Conservation (phyloP, 2,113 vertebrate species). For the Mionectes macconnelli region DNA sequence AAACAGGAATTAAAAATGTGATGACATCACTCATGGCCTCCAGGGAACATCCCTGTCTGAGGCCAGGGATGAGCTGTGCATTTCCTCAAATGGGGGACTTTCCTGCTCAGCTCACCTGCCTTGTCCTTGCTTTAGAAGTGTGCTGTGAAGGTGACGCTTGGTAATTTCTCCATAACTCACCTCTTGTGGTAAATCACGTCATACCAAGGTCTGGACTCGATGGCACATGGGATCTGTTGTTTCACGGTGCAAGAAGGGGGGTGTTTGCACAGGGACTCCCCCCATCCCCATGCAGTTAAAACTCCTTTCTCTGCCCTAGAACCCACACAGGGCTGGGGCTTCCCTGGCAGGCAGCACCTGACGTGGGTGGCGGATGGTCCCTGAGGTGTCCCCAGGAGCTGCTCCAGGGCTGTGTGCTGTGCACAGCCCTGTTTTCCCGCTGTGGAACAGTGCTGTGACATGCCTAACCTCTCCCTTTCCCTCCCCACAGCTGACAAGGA, state of each 20-base stretch:
- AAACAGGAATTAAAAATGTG: not conserved
- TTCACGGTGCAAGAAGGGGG: not conserved
- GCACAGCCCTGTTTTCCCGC: no score
- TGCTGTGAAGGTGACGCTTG: not conserved
- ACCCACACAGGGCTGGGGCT: not conserved
- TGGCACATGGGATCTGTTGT: no score
- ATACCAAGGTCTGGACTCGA: rapidly evolving
- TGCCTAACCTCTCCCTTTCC: not conserved
- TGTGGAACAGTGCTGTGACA: rapidly evolving
- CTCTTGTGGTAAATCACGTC: rapidly evolving
- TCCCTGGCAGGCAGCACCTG: not conserved
- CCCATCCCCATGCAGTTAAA: not conserved
- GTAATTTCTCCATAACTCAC: not conserved
- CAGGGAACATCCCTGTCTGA: not conserved
- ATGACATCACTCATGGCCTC: not conserved
- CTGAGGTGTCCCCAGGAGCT: rapidly evolving
- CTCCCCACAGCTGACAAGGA: constrained; percentile 90
- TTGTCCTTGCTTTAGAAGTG: not conserved
- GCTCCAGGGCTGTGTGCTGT: not conserved
- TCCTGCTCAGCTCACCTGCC: not conserved
- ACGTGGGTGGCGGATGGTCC: no score
- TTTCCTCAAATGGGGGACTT: not conserved
- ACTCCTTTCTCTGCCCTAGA: not conserved
- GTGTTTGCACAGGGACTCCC: not conserved
- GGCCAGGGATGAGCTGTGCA: not conserved